Evolutionary conservation across 1,140 invertebrate species (phyloP).

Genomic region (Drosophila virilis): DNA sequence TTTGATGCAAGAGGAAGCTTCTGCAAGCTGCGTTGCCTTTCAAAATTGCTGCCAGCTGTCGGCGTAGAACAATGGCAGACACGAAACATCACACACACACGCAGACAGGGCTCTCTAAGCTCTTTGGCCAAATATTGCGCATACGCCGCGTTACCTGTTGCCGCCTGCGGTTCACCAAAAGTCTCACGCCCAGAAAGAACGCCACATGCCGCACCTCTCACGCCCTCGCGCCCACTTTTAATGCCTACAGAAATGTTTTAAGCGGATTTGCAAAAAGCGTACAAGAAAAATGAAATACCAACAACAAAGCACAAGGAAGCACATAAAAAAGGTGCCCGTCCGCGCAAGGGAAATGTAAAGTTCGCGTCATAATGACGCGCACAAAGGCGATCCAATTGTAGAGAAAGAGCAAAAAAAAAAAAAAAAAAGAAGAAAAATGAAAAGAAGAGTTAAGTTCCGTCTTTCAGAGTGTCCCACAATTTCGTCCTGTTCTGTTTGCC

Average conservation of each 20-base stretch:
- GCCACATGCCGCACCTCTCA: conserved; percentile 15
- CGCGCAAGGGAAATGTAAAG: conserved; percentile 28
- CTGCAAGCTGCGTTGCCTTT: neutral
- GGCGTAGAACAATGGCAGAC: conserved; percentile 23
- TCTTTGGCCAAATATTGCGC: conserved; percentile 22
- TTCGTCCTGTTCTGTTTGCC: neutral
- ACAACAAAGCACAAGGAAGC: conserved; percentile 16
- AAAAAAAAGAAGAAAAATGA: neutral
- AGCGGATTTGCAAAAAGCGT: conserved; percentile 44
- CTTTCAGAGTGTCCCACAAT: neutral
- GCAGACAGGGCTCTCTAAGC: neutral
- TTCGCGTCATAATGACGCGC: conserved; percentile 29
- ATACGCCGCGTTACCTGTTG: conserved; percentile 62
- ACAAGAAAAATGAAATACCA: conserved; percentile 26
- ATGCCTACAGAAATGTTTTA: conserved; percentile 59
- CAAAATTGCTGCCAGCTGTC: conserved; percentile 37
- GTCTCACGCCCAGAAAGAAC: too few species aligned
- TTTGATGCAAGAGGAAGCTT: conserved; percentile 18
- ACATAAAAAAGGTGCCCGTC: conserved; percentile 14
- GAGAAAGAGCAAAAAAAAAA: conserved; percentile 11
- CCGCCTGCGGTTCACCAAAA: conserved; percentile 32
- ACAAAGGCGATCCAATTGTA: conserved; percentile 39
- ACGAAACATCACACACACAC: neutral
- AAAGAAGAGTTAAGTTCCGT: conserved; percentile 1
- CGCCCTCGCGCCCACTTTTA: conserved; percentile 9